A percentile compares a stretch with the other conserved stretches of the same genome.
Evolutionary conservation across 2,797 vertebrate genomes (phyloP).

Genomic region (Lacerta bilineata): DNA sequence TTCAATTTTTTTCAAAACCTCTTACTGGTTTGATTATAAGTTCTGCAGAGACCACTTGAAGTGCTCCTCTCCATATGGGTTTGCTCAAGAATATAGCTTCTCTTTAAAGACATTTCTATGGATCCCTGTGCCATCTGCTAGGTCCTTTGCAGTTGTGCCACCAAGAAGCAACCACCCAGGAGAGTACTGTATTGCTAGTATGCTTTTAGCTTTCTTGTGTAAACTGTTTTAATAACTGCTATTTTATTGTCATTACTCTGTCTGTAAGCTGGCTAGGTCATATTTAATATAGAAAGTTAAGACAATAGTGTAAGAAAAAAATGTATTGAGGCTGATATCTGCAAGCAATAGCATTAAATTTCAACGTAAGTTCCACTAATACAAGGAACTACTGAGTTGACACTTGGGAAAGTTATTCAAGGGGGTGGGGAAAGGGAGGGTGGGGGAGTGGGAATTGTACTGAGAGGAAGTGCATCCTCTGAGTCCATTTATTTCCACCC

Average conservation of each 20-base stretch:
- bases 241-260: neutral
- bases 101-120: neutral
- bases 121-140: neutral
- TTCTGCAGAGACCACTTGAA: neutral
- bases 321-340: neutral
- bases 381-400: neutral
- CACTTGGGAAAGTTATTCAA: neutral
- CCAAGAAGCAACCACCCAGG: neutral
- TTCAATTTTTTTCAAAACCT: neutral
- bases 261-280: neutral
- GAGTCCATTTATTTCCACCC: neutral
- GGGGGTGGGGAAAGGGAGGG: no score
- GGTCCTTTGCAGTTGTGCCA: neutral
- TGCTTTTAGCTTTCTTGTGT: neutral
- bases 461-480: neutral
- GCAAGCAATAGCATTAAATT: neutral
- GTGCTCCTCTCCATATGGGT: neutral
- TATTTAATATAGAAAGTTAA: neutral
- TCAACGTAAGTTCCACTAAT: neutral
- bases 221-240: neutral
- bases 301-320: neutral
- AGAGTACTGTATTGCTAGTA: neutral
- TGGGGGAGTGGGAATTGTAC: neutral
- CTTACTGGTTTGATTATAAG: neutral
- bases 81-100: neutral